Base-by-base conservation (phyloP, 1,140 invertebrate genomes). In the Drosophila pruinosa region DNA sequence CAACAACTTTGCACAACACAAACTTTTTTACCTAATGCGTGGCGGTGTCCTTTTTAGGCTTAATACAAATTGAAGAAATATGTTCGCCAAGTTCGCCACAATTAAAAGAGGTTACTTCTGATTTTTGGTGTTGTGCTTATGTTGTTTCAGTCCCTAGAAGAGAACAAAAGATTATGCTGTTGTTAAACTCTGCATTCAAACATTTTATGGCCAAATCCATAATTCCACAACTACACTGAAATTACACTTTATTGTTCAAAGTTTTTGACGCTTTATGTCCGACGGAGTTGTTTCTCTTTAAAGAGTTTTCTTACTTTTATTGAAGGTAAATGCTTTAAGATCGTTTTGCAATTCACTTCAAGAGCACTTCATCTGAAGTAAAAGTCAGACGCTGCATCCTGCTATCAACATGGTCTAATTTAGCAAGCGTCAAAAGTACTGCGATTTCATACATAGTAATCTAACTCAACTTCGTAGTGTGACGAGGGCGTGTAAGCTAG, bases 161-260 rank as follows among this genome's bases (percentile, higher is more conserved):
- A 43, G 4, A 43, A 48, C 2, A 50, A 22, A 64, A 19, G 15
- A 64, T 57, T 56, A 57, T 57, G 63, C 22, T 31, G 50, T 28
- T 47, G 24, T 53, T 36, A 53, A 21, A 8, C 22, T 53, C 61
- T 15, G 14, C 52, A 67, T 39, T 58, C 53, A 3, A 14, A 28
- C 19, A 67, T 57, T 52, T 57, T 67, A 41, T 57, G 41, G 15
- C 53, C 34, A 10, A 53, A 15, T 24, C 52, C n/a, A n/a, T n/a
- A n/a, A n/a, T 52, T 53, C 12, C 59, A 52, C 47, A 43, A n/a
- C n/a, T n/a, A n/a, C n/a, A n/a, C n/a, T n/a, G 39, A 67, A 57
- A 36, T 50, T 45, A 31, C 54, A 70, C 10, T 48, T 47, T 10
- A 57, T 41, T 50, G 58, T 50, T 64, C 50, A 57, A 31, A 28